Conservation (phyloP, 2,113 vertebrate genomes). For the Ailuropoda melanoleuca region DNA sequence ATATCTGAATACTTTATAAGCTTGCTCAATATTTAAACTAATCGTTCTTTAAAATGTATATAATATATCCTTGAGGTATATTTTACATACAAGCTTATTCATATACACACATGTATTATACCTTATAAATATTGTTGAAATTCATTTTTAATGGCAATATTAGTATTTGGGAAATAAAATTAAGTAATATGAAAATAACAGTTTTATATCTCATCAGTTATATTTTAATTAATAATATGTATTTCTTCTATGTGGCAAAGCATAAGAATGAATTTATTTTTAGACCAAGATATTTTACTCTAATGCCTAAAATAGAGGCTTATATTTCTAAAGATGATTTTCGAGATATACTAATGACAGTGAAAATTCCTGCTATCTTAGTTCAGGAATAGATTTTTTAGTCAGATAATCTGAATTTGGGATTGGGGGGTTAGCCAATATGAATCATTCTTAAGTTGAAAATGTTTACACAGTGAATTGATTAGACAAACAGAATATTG, state of each 20-base stretch:
- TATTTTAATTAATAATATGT: not conserved
- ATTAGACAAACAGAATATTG: not conserved
- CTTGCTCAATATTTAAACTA: not conserved
- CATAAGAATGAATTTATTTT: not conserved
- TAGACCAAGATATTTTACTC: not conserved
- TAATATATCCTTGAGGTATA: not conserved
- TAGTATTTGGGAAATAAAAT: not conserved
- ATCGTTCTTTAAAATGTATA: not conserved
- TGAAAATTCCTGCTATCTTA: not conserved
- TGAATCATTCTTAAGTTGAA: not conserved
- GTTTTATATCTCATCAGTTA: not conserved
- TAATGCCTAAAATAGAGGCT: not conserved
- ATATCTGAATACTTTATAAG: not conserved
- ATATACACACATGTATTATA: not conserved
- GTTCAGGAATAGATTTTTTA: not conserved
- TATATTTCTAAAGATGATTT: not conserved
- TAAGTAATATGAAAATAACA: slow-evolving; percentile 2
- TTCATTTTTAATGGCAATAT: not conserved
- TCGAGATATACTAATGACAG: not conserved
- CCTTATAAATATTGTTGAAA: not conserved
- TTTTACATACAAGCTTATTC: not conserved
- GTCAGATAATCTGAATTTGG: not conserved
- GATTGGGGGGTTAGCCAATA: not conserved
- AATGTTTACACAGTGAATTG: not conserved
- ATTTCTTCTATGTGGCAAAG: not conserved